Conservation (phyloP, 2,797 vertebrate species). For the Tokudaia tokunoshimensis region DNA sequence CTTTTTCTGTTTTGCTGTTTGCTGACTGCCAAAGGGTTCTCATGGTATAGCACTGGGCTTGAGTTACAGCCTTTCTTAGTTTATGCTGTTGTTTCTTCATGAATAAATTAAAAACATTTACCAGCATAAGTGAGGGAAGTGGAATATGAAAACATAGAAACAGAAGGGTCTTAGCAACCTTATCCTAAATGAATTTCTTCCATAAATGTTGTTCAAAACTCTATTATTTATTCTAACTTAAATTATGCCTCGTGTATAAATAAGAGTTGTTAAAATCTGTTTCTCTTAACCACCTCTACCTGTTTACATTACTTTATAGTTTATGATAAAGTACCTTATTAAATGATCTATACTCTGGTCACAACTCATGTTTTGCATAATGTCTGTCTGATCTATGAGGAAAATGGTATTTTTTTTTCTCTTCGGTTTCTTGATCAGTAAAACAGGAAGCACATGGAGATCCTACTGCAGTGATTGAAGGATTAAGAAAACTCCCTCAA, state of each 20-base stretch:
- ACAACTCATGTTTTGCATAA: neutral
- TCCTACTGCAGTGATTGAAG: neutral
- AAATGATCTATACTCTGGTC: neutral
- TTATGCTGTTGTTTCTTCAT: slow-evolving; percentile 22
- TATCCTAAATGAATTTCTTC: slow-evolving; percentile 1
- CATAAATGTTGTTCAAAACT: neutral
- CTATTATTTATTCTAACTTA: slow-evolving; percentile 7
- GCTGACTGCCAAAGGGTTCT: neutral
- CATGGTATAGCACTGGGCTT: neutral
- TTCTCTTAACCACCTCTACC: neutral
- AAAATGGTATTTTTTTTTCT: neutral
- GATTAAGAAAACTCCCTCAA: neutral
- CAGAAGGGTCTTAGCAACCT: neutral
- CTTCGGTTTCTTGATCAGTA: slow-evolving; percentile 27
- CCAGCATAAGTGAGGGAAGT: neutral
- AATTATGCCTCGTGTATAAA: neutral
- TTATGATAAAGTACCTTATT: slow-evolving; percentile 3
- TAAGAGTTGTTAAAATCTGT: neutral
- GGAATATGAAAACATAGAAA: neutral
- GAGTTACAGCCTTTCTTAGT: slow-evolving; percentile 26
- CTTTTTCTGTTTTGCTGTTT: neutral
- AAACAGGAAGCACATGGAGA: neutral
- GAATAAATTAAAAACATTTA: slow-evolving; percentile 26
- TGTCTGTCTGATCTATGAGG: neutral
- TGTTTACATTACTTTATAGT: slow-evolving; percentile 1